These are phyloP conservation scores for Melopsittacus undulatus DNA, from an alignment of 2,797 vertebrate species.

Conservation along the genomic window DNA sequence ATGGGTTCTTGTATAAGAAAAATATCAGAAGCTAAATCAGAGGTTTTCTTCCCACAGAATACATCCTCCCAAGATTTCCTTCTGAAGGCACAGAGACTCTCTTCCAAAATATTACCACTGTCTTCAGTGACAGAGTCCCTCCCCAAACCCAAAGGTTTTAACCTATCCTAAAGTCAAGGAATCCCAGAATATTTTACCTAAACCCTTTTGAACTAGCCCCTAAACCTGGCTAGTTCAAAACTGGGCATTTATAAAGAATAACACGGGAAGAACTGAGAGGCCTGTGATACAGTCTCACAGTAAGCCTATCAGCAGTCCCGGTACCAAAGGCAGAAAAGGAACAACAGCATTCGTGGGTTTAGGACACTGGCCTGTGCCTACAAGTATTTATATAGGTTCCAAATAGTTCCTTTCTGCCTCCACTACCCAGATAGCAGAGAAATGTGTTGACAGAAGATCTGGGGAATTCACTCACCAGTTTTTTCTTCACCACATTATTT, in stretches of 20 bases:
- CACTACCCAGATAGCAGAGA: neutral
- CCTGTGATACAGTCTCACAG: neutral
- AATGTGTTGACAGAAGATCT: neutral
- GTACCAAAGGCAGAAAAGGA: neutral
- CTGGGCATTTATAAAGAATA: neutral
- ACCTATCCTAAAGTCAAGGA: neutral
- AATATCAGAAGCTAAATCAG: neutral
- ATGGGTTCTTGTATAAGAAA: neutral
- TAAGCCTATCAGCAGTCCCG: neutral
- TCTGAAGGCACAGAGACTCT: neutral
- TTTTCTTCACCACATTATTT: neutral
- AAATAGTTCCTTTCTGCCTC: neutral
- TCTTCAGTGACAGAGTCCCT: neutral
- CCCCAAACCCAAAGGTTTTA: neutral
- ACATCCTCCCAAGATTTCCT: neutral
- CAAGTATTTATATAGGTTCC: neutral
- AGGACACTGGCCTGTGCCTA: neutral
- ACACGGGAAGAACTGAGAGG: neutral
- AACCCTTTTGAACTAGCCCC: neutral
- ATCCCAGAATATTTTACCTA: neutral
- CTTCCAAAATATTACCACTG: neutral
- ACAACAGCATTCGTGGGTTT: neutral
- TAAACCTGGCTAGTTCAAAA: neutral
- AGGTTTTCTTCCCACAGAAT: neutral
- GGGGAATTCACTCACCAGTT: constrained; percentile 53